Evolutionary conservation across 2,888 invertebrate species (phyloP).

Genomic region (Archips crataeganus): DNA sequence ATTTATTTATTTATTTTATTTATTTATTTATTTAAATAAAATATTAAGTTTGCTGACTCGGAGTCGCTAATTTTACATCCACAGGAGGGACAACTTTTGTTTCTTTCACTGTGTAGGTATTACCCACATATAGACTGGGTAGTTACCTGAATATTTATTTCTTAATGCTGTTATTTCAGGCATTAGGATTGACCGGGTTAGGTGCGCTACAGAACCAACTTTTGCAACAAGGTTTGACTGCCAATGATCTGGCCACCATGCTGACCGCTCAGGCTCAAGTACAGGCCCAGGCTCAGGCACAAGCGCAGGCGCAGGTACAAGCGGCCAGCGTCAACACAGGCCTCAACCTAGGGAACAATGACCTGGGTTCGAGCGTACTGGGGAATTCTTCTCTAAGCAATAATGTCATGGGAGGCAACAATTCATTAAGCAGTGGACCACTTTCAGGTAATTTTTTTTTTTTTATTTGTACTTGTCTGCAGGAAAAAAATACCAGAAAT

Average conservation of each 20-base stretch:
- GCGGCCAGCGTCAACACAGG: constrained; percentile 58
- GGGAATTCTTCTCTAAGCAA: constrained; percentile 56
- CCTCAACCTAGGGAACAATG: constrained; percentile 62
- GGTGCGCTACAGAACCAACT: constrained; percentile 81
- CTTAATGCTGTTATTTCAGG: constrained; percentile 59
- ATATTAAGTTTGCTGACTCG: neutral
- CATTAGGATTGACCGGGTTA: constrained; percentile 75
- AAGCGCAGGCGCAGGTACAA: constrained; percentile 59
- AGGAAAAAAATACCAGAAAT: too few species aligned
- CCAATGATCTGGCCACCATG: constrained; percentile 74
- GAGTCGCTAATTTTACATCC: too few species aligned
- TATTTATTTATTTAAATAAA: too few species aligned
- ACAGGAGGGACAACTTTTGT: too few species aligned
- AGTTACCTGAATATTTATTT: neutral
- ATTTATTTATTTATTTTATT: too few species aligned
- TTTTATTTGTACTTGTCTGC: too few species aligned
- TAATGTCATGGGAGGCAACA: constrained; percentile 64
- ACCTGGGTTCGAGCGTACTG: constrained; percentile 58
- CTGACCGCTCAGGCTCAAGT: constrained; percentile 66
- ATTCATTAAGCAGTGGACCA: constrained; percentile 70
- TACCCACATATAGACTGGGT: too few species aligned
- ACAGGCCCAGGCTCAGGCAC: constrained; percentile 31
- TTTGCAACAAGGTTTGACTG: constrained; percentile 80
- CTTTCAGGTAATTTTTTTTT: constrained; percentile 63
- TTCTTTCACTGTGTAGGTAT: too few species aligned